Conservation (phyloP, 2,113 vertebrate species). For the Corythaeola cristata region DNA sequence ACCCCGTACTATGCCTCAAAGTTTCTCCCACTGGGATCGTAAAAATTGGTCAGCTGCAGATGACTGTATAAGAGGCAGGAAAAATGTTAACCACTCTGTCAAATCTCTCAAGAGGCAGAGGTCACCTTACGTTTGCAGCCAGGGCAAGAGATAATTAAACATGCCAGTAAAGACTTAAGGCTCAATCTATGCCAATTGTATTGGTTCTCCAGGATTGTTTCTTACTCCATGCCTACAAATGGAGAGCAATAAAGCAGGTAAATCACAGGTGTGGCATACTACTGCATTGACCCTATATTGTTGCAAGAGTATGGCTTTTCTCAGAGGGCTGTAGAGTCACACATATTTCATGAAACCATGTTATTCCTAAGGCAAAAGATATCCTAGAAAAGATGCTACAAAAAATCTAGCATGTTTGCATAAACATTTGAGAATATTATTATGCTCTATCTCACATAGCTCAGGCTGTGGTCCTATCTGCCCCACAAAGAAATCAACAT, state of each 20-base stretch:
- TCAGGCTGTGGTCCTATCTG: background rate
- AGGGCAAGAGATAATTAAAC: background rate
- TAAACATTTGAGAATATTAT: background rate
- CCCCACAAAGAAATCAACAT: background rate
- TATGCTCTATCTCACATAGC: background rate
- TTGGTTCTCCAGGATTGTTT: background rate
- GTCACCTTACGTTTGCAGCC: background rate
- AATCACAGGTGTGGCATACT: background rate
- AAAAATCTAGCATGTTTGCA: background rate
- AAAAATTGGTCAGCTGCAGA: slow-evolving; percentile 40
- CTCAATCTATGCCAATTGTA: background rate
- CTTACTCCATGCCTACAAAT: background rate
- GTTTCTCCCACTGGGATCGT: background rate
- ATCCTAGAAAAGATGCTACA: background rate
- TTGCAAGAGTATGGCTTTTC: background rate
- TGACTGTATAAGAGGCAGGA: slow-evolving; percentile 24
- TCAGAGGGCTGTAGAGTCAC: background rate
- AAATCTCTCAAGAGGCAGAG: background rate
- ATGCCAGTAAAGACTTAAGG: background rate
- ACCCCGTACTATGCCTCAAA: background rate
- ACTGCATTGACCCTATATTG: background rate
- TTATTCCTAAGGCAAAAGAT: background rate
- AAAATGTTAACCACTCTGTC: slow-evolving; percentile 32
- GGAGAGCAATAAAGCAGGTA: background rate
- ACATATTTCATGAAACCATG: accelerated